Base-by-base conservation (phyloP, 1,140 invertebrate genomes). In the Hestina assimilis region DNA sequence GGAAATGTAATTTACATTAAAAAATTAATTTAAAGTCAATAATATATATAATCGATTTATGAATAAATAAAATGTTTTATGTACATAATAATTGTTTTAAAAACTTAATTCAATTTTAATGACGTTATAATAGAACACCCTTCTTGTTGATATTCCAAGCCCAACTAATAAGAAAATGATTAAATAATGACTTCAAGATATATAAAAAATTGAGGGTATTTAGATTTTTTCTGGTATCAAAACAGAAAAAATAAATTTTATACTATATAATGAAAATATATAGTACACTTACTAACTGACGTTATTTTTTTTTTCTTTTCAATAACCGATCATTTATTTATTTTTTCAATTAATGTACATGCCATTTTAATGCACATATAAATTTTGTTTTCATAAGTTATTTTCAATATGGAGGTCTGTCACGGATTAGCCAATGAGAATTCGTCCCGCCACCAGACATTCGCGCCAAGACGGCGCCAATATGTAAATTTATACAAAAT, bases 391-490 rank as follows among this genome's bases (percentile, higher is more conserved):
- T 50, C 33, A 24, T 8, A 12, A 15, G 12, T 29, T 19, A 50
- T 58, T 38, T 42, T n/a, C 9, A 47, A 59, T 17, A 63, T 62
- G 68, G 71, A 77, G 76, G 68, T 75, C 57, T 56, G 73, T 68
- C 72, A 47, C 28, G 51, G 14, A 45, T 63, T 65, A 65, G 45
- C 78, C 80, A 81, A 81, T 83, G 38, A 77, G 56, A 69, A 59
- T 28, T 41, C 59, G 17, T 67, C 58, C 53, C 54, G 64, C 71
- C 47, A 63, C 14, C 31, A 62, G 63, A 62, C 48, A 61, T 62
- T 48, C 19, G 50, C 69, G 64, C 26, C 72, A 55, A 74, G 63
- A 75, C 60, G 66, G 74, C 77, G 72, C 65, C 71, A 78, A 52
- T 45, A 12, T 12, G 56, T 43, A 61, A 58, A 66, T 65, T 43